Percentiles rank a stretch among this genome's conserved stretches.
Conservation (phyloP, 2,113 vertebrate genomes). For the Perccottus glenii region DNA sequence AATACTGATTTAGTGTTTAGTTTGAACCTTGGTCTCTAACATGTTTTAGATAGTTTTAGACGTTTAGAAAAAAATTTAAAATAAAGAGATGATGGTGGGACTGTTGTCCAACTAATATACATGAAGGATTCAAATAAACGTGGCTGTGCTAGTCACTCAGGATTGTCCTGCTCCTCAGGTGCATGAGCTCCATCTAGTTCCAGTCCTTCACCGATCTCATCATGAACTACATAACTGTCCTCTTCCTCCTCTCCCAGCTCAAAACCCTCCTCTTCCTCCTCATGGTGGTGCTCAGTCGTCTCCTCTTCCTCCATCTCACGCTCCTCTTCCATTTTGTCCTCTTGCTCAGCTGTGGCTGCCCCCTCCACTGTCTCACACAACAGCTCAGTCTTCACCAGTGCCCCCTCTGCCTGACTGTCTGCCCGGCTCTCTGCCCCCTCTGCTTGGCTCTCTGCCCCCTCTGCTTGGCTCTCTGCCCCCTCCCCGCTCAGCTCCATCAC, state of each 20-base stretch:
- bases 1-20: too few species aligned
- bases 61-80: too few species aligned
- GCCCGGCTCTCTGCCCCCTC: constrained; percentile 2
- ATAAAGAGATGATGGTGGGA: too few species aligned
- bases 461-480: constrained; percentile 34
- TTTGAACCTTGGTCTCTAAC: too few species aligned
- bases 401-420: constrained; percentile 34
- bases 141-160: constrained; percentile 1
- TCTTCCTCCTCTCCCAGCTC: constrained; percentile 51
- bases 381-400: constrained; percentile 16
- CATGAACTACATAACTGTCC: constrained; percentile 53
- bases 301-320: constrained; percentile 9
- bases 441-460: constrained; percentile 34
- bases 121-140: too few species aligned
- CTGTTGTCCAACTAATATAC: too few species aligned
- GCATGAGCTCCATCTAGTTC: constrained; percentile 20
- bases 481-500: constrained; percentile 59
- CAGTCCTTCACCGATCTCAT: constrained; percentile 55
- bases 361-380: background rate
- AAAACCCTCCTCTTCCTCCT: constrained; percentile 57
- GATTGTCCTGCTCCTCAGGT: constrained; percentile 33
- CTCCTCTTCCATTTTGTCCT: constrained; percentile 49
- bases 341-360: background rate
- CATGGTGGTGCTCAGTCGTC: constrained; percentile 8
- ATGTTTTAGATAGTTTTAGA: too few species aligned